Conservation (phyloP, 2,888 invertebrate species). For the Ectemnius cavifrons region DNA sequence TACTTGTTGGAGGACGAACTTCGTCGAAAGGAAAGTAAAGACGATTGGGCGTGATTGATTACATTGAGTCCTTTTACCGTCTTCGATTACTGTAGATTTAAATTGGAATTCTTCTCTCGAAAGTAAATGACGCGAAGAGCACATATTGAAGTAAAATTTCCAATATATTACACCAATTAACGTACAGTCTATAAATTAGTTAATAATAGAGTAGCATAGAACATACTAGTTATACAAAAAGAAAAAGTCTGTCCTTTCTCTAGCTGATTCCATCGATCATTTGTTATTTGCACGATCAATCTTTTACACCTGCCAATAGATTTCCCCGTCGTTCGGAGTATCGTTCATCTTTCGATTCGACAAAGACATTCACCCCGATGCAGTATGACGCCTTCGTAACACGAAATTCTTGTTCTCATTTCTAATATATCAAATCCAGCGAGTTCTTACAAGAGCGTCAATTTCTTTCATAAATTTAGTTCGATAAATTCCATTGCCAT, state of each 20-base stretch:
- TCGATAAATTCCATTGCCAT: no score
- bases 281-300: conserved; percentile 4
- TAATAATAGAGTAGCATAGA: no score
- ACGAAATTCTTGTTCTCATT: no score
- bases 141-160: no score
- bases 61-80: neutral
- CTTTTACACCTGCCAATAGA: neutral
- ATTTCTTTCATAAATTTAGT: no score
- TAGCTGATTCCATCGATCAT: neutral
- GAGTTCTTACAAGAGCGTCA: no score
- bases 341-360: conserved; percentile 3
- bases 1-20: neutral
- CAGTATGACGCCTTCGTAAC: no score
- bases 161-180: no score
- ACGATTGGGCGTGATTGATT: conserved; percentile 1
- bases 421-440: no score
- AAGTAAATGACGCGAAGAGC: neutral
- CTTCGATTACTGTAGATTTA: neutral
- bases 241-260: no score
- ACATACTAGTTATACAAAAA: no score
- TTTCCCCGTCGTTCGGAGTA: neutral
- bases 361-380: neutral
- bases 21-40: conserved; percentile 6
- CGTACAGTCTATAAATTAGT: no score
- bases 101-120: neutral